Evolutionary conservation across 2,113 vertebrate genomes (phyloP).

Genomic region (Saccopteryx bilineata): DNA sequence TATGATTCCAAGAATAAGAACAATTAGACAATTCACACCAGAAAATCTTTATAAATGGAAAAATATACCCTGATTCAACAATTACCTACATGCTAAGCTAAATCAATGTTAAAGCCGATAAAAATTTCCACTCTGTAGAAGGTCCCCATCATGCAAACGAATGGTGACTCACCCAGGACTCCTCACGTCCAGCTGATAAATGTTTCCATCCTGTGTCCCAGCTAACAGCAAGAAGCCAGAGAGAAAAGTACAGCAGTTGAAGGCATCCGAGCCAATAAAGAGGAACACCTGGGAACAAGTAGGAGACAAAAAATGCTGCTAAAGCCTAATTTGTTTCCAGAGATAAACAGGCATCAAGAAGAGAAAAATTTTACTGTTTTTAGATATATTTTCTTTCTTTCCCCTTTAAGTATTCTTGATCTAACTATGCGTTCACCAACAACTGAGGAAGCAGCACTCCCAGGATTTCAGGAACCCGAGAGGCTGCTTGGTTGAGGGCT

Average conservation of each 20-base stretch:
- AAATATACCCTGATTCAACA: conserved; percentile 55
- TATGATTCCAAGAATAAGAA: conserved; percentile 58
- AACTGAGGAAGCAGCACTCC: neutral
- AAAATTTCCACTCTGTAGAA: conserved; percentile 61
- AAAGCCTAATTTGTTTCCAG: neutral
- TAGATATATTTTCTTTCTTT: conserved; percentile 42
- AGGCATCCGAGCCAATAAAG: conserved; percentile 88
- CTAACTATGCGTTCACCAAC: conserved; percentile 15
- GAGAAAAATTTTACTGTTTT: conserved; percentile 35
- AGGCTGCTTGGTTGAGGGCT: neutral
- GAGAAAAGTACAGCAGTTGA: conserved; percentile 91
- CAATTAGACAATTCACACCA: conserved; percentile 51
- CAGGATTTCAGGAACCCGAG: neutral
- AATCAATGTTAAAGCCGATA: conserved; percentile 45
- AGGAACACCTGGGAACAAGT: conserved; percentile 87
- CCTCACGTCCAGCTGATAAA: conserved; percentile 90
- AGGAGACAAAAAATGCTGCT: neutral
- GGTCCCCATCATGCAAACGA: conserved; percentile 4
- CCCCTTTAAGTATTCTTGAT: neutral
- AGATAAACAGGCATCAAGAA: conserved; percentile 54
- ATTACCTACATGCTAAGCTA: conserved; percentile 17
- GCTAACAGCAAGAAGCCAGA: conserved; percentile 88
- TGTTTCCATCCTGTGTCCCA: conserved; percentile 90
- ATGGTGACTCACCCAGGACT: conserved; percentile 86
- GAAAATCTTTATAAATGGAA: conserved; percentile 57